Evolutionary conservation across 2,797 vertebrate species (phyloP).

Genomic region (Gorsachius magnificus): DNA sequence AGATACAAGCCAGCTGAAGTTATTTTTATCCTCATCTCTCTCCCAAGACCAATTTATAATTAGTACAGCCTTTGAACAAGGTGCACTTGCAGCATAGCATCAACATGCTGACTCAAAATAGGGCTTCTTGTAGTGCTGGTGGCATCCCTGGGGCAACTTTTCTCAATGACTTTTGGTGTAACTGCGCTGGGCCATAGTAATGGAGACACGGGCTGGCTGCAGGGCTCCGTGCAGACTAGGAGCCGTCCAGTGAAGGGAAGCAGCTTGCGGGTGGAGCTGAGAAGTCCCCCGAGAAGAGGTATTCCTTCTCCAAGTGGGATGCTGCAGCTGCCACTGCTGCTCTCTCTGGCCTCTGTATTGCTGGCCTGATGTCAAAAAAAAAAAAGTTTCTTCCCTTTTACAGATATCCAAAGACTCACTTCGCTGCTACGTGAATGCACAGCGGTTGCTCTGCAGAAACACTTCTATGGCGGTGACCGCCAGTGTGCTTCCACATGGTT

Average conservation of each 20-base stretch:
- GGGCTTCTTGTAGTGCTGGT: not conserved
- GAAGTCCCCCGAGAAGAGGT: not conserved
- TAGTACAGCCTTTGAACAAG: conserved; percentile 41
- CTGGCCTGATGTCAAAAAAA: accelerated
- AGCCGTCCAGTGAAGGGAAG: not conserved
- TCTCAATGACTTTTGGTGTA: not conserved
- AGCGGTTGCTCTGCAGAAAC: not conserved
- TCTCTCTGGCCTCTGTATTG: not conserved
- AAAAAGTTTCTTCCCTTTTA: not conserved
- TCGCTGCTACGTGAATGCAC: not conserved
- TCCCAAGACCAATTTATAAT: conserved; percentile 55
- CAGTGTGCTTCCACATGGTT: not conserved
- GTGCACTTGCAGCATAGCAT: not conserved
- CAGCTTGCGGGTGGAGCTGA: not conserved
- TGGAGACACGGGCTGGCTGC: accelerated
- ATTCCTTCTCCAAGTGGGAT: not conserved
- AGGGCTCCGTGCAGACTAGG: accelerated
- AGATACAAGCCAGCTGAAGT: not conserved
- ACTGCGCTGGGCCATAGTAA: not conserved
- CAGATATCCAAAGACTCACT: accelerated
- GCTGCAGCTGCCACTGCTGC: not conserved
- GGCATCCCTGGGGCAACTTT: not conserved
- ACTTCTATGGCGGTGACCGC: accelerated
- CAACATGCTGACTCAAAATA: not conserved
- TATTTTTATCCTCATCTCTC: conserved; percentile 50